Percentiles rank a stretch among this genome's conserved stretches.
Evolutionary conservation across 2,113 vertebrate genomes (phyloP).

Genomic region (Mellivora capensis): DNA sequence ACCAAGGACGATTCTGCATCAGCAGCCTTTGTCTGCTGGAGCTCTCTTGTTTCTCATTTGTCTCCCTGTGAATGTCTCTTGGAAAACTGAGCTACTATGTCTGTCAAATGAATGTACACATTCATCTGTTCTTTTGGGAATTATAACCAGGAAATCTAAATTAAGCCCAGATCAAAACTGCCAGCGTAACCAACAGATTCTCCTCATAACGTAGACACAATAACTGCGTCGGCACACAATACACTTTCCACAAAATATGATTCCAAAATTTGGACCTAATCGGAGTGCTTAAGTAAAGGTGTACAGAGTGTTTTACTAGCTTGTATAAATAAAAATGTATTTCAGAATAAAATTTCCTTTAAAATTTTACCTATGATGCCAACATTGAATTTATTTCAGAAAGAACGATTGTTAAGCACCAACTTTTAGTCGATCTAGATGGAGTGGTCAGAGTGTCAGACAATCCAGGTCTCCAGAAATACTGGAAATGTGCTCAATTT

Average conservation of each 20-base stretch:
- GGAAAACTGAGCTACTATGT: conserved; percentile 40
- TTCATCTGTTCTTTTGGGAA: conserved; percentile 53
- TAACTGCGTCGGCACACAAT: background rate
- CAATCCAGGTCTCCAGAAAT: background rate
- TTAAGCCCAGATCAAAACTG: conserved; percentile 61
- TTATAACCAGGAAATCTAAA: conserved; percentile 52
- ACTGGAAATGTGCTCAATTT: background rate
- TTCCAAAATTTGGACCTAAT: background rate
- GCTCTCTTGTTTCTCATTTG: conserved; percentile 37
- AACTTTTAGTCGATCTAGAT: background rate
- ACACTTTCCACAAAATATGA: conserved; percentile 56
- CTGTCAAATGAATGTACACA: conserved; percentile 53
- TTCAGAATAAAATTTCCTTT: background rate
- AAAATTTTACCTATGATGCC: background rate
- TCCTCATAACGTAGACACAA: conserved; percentile 14
- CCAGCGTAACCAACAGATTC: conserved; percentile 47
- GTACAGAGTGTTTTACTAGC: background rate
- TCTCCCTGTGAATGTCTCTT: background rate
- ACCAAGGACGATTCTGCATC: background rate
- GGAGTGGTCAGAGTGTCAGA: background rate
- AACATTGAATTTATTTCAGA: conserved; percentile 24
- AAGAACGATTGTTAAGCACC: background rate
- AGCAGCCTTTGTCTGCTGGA: conserved; percentile 30
- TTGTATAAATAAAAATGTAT: background rate
- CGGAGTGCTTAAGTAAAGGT: background rate